These are phyloP conservation scores for Cabera pusaria DNA, from an alignment of 2,888 invertebrate genomes.

Conservation along the genomic window DNA sequence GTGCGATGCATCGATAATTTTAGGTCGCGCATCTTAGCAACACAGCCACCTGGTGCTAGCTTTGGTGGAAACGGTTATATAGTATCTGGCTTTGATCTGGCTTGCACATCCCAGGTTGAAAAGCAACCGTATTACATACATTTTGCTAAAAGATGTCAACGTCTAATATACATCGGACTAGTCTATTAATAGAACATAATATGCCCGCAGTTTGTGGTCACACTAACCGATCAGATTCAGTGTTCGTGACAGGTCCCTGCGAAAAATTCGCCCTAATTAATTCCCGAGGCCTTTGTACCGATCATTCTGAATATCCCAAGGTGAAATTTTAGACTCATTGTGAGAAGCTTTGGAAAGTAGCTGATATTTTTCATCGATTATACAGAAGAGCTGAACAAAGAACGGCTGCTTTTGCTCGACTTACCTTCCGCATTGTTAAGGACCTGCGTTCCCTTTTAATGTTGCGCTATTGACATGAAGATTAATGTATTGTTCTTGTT, in stretches of 20 bases:
- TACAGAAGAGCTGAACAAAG: slow-evolving; percentile 16
- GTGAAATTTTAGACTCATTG: slow-evolving; percentile 8
- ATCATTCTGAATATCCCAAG: slow-evolving; percentile 14
- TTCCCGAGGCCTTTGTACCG: background rate
- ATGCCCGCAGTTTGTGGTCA: background rate
- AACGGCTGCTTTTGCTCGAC: slow-evolving; percentile 5
- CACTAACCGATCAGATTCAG: too few relatives aligned
- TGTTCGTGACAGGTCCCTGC: too few relatives aligned
- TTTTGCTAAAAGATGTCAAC: too few relatives aligned
- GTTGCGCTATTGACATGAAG: slow-evolving; percentile 1
- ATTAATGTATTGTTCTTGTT: background rate
- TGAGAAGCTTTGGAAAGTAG: slow-evolving; percentile 18
- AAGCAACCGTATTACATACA: too few relatives aligned
- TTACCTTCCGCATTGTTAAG: slow-evolving; percentile 11
- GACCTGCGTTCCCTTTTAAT: background rate
- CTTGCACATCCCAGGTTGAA: too few relatives aligned
- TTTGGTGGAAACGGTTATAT: too few relatives aligned
- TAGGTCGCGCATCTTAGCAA: too few relatives aligned
- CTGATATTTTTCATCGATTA: slow-evolving; percentile 23
- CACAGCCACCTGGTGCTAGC: too few relatives aligned
- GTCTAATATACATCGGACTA: too few relatives aligned
- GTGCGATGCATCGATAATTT: too few relatives aligned
- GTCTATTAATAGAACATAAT: background rate
- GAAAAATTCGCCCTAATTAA: slow-evolving; percentile 7
- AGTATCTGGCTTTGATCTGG: too few relatives aligned